Base-by-base conservation (phyloP, 2,797 vertebrate species). In the Echeneis naucrates region DNA sequence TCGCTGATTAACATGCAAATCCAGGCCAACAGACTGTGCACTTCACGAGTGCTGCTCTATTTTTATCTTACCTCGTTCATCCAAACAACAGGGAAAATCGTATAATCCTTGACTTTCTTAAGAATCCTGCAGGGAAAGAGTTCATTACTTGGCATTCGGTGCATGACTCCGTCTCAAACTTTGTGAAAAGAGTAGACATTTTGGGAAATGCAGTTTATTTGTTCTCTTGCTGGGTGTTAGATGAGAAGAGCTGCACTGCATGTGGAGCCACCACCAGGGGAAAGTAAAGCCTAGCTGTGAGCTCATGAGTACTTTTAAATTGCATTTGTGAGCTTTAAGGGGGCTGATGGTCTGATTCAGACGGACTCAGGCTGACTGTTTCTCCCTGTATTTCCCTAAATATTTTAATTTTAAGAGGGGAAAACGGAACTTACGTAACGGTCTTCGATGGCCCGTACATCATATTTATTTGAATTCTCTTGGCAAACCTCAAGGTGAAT, bases 391-490 rank as follows among this genome's bases (percentile, higher is more conserved):
- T 62, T 37, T 23, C 17, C 19, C 8, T 40, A 33, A 7, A 33
- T 33, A 8, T 33, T 33, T 11, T n/a, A n/a, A 4, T 9, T 16
- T 32, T 54, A 50, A n/a, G 30, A 30, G 30, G 8, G 4, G 16
- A 4, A 21, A 48, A 30, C 17, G 14, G 1, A 33, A 95, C 98
- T 93, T 89, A 99, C 98, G 89, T 90, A 85, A 99, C 95, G 66
- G 53, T 65, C 0, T 24, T 7, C 27, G 95, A 91, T 11, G 94
- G 95, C 11, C 82, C 93, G 32, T 98, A 97, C 86, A 96, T 80
- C 82, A 99, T 92, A 68, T 99, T 99, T 66, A 98, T 57, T 88
- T 99, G 98, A 35, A 99, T 89, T 38, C 95, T 95, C 93, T 99
- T 99, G 12, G 97, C 95, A 87, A 98, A 97, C 17, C 78, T 94